Percentiles rank a stretch among this genome's conserved stretches.
Conservation (phyloP, 2,888 invertebrate species). For the Apantesis nais region DNA sequence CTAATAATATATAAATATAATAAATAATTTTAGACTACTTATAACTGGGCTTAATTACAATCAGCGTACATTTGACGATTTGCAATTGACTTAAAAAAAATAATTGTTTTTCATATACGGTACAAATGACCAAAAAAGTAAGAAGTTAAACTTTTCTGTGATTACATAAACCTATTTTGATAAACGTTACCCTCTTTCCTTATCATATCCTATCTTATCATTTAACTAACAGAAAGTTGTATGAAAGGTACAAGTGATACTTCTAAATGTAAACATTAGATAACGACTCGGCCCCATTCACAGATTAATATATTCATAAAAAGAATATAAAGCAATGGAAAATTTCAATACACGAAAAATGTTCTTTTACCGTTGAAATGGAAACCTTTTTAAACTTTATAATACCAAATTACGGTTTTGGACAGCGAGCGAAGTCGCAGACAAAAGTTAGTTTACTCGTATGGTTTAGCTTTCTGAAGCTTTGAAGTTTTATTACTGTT, state of each 20-base stretch:
- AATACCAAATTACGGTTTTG: background rate
- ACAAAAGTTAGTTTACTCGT: background rate
- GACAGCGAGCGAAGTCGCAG: background rate
- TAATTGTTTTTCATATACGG: background rate
- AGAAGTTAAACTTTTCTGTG: constrained; percentile 13
- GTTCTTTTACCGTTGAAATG: background rate
- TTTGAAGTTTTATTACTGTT: background rate
- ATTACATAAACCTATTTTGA: constrained; percentile 22
- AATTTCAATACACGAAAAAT: background rate
- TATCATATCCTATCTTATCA: constrained; percentile 47
- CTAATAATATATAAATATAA: too few relatives aligned
- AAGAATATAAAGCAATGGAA: constrained; percentile 5
- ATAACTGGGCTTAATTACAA: too few relatives aligned
- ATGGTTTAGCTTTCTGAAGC: background rate
- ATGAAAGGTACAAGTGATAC: constrained; percentile 35
- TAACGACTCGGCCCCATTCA: constrained; percentile 36
- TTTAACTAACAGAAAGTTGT: constrained; percentile 46
- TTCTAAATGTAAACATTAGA: constrained; percentile 44
- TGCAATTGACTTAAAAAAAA: background rate
- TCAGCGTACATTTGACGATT: too few relatives aligned
- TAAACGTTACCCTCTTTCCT: constrained; percentile 26
- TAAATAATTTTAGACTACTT: too few relatives aligned
- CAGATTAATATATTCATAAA: constrained; percentile 18
- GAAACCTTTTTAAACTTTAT: background rate
- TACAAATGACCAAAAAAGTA: background rate